Evolutionary conservation across 2,888 invertebrate genomes (phyloP), one percentile per base, ranked within the genome.

Genomic region (Urechis unicinctus): DNA sequence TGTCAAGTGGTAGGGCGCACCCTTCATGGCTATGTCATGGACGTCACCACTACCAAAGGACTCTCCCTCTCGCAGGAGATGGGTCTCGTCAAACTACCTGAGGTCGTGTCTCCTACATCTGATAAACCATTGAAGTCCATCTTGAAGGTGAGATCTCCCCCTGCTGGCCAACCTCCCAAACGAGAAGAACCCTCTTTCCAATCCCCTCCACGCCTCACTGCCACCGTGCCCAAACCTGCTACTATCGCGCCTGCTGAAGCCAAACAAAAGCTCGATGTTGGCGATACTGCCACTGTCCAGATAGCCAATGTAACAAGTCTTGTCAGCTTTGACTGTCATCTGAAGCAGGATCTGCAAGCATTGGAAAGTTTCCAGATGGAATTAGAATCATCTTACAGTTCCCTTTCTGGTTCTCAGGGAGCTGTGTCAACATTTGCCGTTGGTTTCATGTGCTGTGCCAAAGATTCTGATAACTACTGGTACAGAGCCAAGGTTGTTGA

Each of bases 231-330:
- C n/a, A n/a, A n/a, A n/a, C n/a, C n/a, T n/a, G n/a, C n/a, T n/a
- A n/a, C n/a, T n/a, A 13, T n/a, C 22, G n/a, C 25, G 13, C 44
- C 30, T 51, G 57, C 48, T n/a, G 41, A 44, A 26, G 22, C 41
- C 42, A 55, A 55, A 30, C 3, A 53, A 24, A 50, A 50, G 63
- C 69, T 74, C 24, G 76, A 76, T 61, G 75, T 71, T 61, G 76
- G 76, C 6, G 73, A 74, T 47, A 61, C 44, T 24, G 70, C 66
- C n/a, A 48, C 42, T 2, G 60, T 63, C 25, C 46, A 46, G 3
- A 50, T 55, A 9, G 41, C 46, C 24, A 46, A 51, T 30, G 45
- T 52, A 26, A 52, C 43, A 1, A 29, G 42, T 21, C 28, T 31
- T 22, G 22, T 25, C 25, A 24, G 9, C 24, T 68, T 73, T 56